Evolutionary conservation across 2,888 invertebrate genomes (phyloP).

Genomic region (Drosophila anomelani): DNA sequence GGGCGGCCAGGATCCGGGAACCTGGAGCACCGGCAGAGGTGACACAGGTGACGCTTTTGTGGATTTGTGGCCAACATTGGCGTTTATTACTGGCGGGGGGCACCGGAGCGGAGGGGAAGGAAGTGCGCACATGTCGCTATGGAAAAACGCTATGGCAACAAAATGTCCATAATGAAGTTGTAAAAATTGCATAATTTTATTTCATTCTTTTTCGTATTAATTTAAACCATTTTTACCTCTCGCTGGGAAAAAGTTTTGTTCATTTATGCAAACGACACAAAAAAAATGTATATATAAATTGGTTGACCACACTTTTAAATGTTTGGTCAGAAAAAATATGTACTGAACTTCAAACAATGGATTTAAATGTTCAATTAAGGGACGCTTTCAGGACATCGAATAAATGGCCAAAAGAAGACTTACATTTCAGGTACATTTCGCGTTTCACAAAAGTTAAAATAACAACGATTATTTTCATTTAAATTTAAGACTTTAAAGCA

Average conservation of each 20-base stretch:
- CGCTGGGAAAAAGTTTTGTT: slow-evolving; percentile 37
- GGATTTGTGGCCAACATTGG: slow-evolving; percentile 62
- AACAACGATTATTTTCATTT: background rate
- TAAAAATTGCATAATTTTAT: slow-evolving; percentile 69
- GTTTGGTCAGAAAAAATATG: slow-evolving; percentile 40
- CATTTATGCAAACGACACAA: slow-evolving; percentile 34
- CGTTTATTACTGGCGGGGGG: slow-evolving; percentile 42
- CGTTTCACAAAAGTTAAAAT: background rate
- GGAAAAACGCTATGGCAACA: slow-evolving; percentile 34
- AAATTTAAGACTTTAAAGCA: background rate
- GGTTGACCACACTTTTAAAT: slow-evolving; percentile 51
- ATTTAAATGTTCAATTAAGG: slow-evolving; percentile 43
- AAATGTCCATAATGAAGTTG: slow-evolving; percentile 75
- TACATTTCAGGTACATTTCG: background rate
- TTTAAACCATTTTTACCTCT: slow-evolving; percentile 38
- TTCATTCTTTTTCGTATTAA: slow-evolving; percentile 62
- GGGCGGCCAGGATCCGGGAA: slow-evolving; percentile 2
- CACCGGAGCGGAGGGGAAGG: slow-evolving; percentile 34
- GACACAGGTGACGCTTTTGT: slow-evolving; percentile 74
- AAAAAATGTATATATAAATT: slow-evolving; percentile 3
- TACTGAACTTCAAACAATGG: slow-evolving; percentile 32
- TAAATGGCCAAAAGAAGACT: slow-evolving; percentile 7
- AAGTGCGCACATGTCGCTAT: slow-evolving; percentile 61
- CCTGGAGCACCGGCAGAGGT: slow-evolving; percentile 46
- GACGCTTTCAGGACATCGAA: slow-evolving; percentile 3